Conservation (phyloP, 2,797 vertebrate species). For the Dendrocincla fuliginosa region DNA sequence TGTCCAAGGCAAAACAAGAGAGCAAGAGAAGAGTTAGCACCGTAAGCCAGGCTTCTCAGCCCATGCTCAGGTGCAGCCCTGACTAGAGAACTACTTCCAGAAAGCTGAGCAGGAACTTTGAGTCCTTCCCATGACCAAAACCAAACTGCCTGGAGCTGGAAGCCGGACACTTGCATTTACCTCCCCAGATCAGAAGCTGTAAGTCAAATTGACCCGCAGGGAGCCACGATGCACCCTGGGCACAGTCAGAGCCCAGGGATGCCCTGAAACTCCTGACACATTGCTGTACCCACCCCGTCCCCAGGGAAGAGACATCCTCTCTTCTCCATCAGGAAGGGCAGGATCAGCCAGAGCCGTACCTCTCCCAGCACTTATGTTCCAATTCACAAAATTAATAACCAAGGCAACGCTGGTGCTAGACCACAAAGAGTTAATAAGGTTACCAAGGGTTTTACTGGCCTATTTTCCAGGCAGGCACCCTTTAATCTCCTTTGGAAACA, state of each 20-base stretch:
- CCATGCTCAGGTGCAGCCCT: not conserved
- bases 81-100: not conserved
- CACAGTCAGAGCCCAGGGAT: accelerated
- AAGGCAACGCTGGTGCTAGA: not conserved
- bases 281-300: no score
- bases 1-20: not conserved
- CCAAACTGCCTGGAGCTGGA: not conserved
- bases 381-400: accelerated
- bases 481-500: constrained; percentile 74
- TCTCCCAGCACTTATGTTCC: not conserved
- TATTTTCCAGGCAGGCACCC: constrained; percentile 62
- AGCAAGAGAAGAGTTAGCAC: not conserved
- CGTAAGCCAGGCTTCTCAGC: not conserved
- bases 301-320: not conserved
- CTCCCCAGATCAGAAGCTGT: not conserved
- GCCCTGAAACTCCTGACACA: not conserved
- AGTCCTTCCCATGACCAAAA: not conserved
- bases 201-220: not conserved
- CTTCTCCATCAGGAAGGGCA: not conserved
- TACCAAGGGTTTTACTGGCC: constrained; percentile 58
- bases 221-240: not conserved
- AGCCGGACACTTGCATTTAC: not conserved
- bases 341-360: accelerated
- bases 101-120: not conserved
- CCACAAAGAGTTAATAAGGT: constrained; percentile 45